phyloP scores from a whole-genome alignment of 2,797 vertebrate genomes.

The Scyliorhinus canicula region DNA sequence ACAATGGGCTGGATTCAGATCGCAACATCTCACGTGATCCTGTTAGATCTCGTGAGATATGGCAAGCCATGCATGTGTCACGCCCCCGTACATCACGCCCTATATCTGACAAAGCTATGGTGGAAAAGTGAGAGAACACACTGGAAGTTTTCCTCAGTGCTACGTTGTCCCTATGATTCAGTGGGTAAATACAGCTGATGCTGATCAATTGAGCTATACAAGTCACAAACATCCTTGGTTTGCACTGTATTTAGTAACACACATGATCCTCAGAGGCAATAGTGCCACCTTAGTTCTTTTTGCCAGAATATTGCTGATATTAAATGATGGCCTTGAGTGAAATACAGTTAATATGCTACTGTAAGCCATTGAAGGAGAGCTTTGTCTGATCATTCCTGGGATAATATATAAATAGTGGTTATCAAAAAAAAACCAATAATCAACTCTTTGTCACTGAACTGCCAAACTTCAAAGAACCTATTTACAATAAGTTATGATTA shows the following conservation, averaged over 20 bases:
- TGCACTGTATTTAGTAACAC: background rate
- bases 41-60: too few species aligned
- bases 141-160: background rate
- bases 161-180: background rate
- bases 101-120: too few species aligned
- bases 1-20: too few species aligned
- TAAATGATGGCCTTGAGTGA: background rate
- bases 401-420: background rate
- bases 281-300: background rate
- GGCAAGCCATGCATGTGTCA: too few species aligned
- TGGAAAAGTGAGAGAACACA: background rate
- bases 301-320: background rate
- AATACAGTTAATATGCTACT: background rate
- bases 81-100: too few species aligned
- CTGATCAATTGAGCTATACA: background rate
- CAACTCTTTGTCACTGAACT: background rate
- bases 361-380: background rate
- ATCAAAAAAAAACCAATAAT: background rate
- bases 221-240: background rate
- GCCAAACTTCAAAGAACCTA: background rate
- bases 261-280: background rate
- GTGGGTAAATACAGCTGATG: constrained; percentile 6
- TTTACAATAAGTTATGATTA: background rate
- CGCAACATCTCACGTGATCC: too few species aligned
- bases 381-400: background rate